phyloP scores from a whole-genome alignment of 2,113 vertebrate species.

The Trogon melanurus region DNA sequence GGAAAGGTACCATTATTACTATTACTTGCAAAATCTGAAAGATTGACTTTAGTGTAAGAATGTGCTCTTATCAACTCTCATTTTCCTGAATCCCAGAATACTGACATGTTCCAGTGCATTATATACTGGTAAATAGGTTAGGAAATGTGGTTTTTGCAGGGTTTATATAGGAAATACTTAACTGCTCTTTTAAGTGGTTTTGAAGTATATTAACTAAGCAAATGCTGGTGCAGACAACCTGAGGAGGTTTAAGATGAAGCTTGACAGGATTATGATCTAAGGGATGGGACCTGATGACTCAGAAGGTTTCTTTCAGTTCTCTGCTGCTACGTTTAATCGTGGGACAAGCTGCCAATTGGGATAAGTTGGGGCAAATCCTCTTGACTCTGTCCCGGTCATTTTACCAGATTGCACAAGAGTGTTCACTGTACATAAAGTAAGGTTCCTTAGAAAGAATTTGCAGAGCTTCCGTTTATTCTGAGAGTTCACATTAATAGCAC shows the following conservation, averaged over 20 bases:
- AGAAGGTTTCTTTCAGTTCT: background rate
- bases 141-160: rapidly evolving
- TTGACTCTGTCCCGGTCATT: background rate
- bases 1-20: background rate
- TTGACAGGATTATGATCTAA: background rate
- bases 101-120: background rate
- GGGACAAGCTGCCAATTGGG: background rate
- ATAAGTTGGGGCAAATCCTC: background rate
- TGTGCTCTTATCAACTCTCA: background rate
- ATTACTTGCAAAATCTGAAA: background rate
- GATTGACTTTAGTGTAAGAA: background rate
- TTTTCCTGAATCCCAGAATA: background rate
- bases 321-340: background rate
- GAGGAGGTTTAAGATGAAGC: background rate
- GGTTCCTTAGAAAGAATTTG: background rate
- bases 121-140: background rate
- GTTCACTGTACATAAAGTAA: background rate
- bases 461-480: background rate
- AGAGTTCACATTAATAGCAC: background rate
- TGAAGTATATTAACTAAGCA: background rate
- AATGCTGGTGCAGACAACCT: background rate
- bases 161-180: background rate
- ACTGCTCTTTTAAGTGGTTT: background rate
- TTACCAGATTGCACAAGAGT: background rate
- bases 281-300: background rate